phyloP scores from a whole-genome alignment of 1,140 invertebrate species.

The Drosophila orena region DNA sequence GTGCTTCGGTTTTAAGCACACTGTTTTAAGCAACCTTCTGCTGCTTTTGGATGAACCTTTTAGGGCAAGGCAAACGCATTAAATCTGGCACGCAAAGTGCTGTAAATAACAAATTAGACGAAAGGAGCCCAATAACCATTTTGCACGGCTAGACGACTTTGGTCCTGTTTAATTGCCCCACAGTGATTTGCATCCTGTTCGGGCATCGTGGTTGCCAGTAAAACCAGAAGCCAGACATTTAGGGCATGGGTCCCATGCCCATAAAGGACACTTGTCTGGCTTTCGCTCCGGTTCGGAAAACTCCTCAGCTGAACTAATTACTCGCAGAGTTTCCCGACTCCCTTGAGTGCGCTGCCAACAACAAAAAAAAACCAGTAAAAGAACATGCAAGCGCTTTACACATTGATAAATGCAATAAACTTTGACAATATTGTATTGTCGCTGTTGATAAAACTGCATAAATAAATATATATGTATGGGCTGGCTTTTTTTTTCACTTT shows the following conservation, averaged over 20 bases:
- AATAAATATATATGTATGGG: constrained; percentile 33
- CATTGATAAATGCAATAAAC: constrained; percentile 75
- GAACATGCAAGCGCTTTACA: neutral
- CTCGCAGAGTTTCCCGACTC: constrained; percentile 27
- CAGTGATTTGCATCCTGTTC: constrained; percentile 66
- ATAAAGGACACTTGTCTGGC: constrained; percentile 52
- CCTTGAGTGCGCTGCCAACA: constrained; percentile 9
- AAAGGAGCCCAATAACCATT: constrained; percentile 29
- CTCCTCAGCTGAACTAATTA: constrained; percentile 49
- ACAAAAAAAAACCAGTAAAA: neutral
- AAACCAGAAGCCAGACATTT: constrained; percentile 24
- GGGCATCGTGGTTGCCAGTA: constrained; percentile 4
- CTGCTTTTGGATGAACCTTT: neutral
- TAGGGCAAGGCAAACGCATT: neutral
- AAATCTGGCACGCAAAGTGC: constrained; percentile 22
- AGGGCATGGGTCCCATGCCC: constrained; percentile 27
- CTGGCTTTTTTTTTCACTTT: constrained; percentile 19
- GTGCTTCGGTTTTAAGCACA: no score
- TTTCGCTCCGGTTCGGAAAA: constrained; percentile 31
- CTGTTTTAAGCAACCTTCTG: no score
- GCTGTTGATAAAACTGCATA: constrained; percentile 65
- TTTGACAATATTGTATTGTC: constrained; percentile 69
- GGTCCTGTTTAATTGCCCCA: constrained; percentile 66
- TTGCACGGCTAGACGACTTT: constrained; percentile 65
- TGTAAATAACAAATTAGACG: constrained; percentile 75